These are phyloP conservation scores for Taxidea taxus DNA, from an alignment of 2,113 vertebrate genomes.

Conservation along the genomic window DNA sequence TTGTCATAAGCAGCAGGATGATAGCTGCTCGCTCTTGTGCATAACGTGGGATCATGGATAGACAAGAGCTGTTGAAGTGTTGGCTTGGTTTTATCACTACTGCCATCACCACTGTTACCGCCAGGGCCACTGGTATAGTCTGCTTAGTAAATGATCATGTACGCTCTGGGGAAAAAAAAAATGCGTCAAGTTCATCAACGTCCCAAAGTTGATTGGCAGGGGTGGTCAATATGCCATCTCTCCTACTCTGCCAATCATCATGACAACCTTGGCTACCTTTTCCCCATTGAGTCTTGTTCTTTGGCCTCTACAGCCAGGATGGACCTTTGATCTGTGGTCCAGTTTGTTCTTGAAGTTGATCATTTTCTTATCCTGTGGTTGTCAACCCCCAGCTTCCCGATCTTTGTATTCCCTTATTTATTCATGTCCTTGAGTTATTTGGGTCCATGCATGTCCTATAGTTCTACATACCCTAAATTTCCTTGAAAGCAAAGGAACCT, in stretches of 20 bases:
- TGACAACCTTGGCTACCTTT: neutral
- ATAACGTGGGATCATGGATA: no score
- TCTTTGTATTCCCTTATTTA: neutral
- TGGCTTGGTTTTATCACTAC: neutral
- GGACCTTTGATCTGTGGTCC: neutral
- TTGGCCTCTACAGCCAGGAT: neutral
- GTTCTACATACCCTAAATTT: neutral
- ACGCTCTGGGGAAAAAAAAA: neutral
- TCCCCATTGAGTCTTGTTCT: neutral
- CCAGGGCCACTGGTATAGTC: neutral
- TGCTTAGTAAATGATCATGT: neutral
- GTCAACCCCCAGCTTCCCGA: neutral
- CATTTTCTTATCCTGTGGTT: neutral
- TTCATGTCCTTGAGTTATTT: neutral
- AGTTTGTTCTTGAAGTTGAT: neutral
- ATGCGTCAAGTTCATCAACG: neutral
- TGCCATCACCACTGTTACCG: rapidly evolving
- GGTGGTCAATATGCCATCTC: neutral
- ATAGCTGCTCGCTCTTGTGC: neutral
- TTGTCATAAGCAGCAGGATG: neutral
- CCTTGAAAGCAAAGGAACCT: neutral
- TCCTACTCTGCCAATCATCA: neutral
- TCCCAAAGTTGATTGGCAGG: neutral
- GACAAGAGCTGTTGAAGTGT: neutral
- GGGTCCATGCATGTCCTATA: neutral